Percentiles rank a stretch among this genome's conserved stretches.
Evolutionary conservation across 2,888 invertebrate species (phyloP).

Genomic region (Tigriopus californicus): DNA sequence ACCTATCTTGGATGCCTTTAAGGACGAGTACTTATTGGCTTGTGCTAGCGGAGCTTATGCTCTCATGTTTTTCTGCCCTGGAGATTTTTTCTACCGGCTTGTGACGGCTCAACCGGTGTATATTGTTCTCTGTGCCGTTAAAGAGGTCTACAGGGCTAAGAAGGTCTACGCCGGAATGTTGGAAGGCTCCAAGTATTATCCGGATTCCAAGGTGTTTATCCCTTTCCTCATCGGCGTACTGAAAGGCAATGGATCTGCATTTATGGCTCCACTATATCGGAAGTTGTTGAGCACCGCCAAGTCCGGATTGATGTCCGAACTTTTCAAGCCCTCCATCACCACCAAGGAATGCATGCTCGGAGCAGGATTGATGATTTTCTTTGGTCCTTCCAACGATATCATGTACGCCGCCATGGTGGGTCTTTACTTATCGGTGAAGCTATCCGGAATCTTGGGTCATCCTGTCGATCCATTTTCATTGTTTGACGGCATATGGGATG

Average conservation of each 20-base stretch:
- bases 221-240: background rate
- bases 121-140: background rate
- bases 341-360: background rate
- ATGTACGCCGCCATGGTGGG: background rate
- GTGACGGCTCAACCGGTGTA: background rate
- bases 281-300: background rate
- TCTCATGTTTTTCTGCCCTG: conserved; percentile 4
- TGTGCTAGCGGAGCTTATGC: background rate
- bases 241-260: background rate
- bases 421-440: background rate
- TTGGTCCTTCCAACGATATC: background rate
- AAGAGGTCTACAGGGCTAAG: conserved; percentile 7
- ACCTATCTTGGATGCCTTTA: conserved; percentile 12
- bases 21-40: background rate
- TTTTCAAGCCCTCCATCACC: background rate
- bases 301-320: background rate
- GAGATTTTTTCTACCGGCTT: background rate
- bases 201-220: background rate
- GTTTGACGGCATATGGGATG: background rate
- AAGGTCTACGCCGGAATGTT: background rate
- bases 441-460: background rate
- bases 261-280: background rate
- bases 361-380: background rate
- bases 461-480: background rate
- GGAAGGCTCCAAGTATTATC: background rate